Evolutionary conservation across 2,888 invertebrate genomes (phyloP).

Genomic region (Clivina fossor): DNA sequence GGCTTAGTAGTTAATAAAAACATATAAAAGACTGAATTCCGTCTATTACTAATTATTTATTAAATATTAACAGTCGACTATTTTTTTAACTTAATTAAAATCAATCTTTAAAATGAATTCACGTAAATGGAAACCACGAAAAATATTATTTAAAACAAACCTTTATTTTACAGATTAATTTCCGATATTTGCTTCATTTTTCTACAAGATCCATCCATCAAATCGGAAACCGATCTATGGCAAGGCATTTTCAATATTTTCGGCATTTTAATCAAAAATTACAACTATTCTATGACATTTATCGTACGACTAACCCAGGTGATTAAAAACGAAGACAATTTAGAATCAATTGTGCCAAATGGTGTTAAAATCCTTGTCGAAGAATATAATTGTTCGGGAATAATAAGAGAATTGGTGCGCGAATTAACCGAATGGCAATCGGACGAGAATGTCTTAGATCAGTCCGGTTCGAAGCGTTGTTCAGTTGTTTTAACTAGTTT

Average conservation of each 20-base stretch:
- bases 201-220: constrained; percentile 62
- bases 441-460: constrained; percentile 55
- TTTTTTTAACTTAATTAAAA: no score
- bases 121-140: no score
- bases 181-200: constrained; percentile 75
- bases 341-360: constrained; percentile 67
- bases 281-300: constrained; percentile 80
- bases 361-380: constrained; percentile 71
- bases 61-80: no score
- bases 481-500: constrained; percentile 47
- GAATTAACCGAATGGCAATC: constrained; percentile 73
- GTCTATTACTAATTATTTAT: no score
- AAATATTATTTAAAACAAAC: no score
- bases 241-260: constrained; percentile 78
- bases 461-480: constrained; percentile 49
- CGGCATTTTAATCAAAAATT: constrained; percentile 77
- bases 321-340: constrained; percentile 74
- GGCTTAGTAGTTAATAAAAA: no score
- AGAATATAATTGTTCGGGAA: constrained; percentile 66
- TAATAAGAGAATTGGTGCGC: constrained; percentile 72
- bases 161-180: constrained; percentile 68
- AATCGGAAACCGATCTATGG: constrained; percentile 64
- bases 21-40: no score
- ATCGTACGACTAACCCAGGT: constrained; percentile 72
- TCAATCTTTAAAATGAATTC: no score